These are phyloP conservation scores for Habropoda laboriosa DNA, from an alignment of 1,140 invertebrate species.

Conservation along the genomic window DNA sequence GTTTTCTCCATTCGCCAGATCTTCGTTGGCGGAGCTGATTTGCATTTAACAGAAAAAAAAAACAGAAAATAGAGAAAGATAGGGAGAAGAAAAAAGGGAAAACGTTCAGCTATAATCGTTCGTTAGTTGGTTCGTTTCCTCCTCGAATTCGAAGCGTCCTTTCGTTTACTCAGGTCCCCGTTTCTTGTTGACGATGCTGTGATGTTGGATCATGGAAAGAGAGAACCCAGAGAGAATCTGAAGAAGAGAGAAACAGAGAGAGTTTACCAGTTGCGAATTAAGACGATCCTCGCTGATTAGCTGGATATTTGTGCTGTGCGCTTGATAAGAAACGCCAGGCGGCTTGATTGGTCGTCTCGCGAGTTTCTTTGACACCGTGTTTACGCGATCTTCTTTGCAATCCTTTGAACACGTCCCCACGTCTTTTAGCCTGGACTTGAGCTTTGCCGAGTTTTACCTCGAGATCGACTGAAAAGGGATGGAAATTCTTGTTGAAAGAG, in stretches of 20 bases:
- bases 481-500: background rate
- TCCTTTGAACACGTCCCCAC: background rate
- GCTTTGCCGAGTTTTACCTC: background rate
- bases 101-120: constrained; percentile 36
- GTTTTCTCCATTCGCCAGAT: background rate
- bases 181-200: too few species aligned
- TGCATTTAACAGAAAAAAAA: constrained; percentile 35
- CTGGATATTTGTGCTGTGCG: constrained; percentile 26
- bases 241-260: too few species aligned
- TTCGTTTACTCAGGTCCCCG: constrained; percentile 16
- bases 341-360: constrained; percentile 31
- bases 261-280: constrained; percentile 26
- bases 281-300: constrained; percentile 38
- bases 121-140: constrained; percentile 16
- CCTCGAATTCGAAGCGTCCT: constrained; percentile 40
- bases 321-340: constrained; percentile 31
- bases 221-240: too few species aligned
- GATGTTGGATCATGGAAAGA: too few species aligned
- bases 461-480: background rate
- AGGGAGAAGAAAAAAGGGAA: too few species aligned
- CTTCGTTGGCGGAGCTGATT: constrained; percentile 28
- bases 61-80: too few species aligned
- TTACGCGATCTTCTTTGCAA: constrained; percentile 8
- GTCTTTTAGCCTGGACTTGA: background rate
- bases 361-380: constrained; percentile 36